Base-by-base conservation (phyloP, 2,888 invertebrate species). In the Machimus rusticus region DNA sequence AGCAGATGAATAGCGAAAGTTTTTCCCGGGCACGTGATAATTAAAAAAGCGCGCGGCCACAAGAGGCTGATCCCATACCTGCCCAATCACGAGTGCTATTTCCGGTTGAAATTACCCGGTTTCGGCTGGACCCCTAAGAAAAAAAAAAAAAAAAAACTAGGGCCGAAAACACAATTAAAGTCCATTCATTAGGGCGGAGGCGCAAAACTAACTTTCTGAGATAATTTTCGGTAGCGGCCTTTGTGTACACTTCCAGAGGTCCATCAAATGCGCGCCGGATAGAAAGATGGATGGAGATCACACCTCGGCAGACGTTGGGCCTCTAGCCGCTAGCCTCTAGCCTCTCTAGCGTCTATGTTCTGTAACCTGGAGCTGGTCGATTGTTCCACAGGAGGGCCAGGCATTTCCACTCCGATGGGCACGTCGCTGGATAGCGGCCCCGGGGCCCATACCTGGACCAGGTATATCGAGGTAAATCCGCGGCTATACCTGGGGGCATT, bases 101-200 rank as follows among this genome's bases (percentile, higher is more conserved):
- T 84, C 84, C 84, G 66, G 84, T 84, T 39, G 74, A 66, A 84
- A 66, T 39, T 84, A 28, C 55, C 55, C 57, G 79, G 51, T 79
- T 16, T n/a, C 16, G 28, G 46, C 14, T 46, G 43, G 43, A 43
- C 39, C 46, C n/a, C 12, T 12, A 66, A n/a, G n/a, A n/a, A n/a
- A n/a, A n/a, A n/a, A n/a, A n/a, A n/a, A n/a, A n/a, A n/a, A n/a
- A n/a, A 84, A 84, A 84, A 84, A 57, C 84, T 74, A 39, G 57
- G 34, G 82, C 82, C 82, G 57, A 39, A 82, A 82, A 82, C 84
- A 84, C 84, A 84, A 84, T 84, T 84, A 84, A 31, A 84, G 31
- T 55, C 74, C 86, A 86, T 86, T 86, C 86, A 86, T 86, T 76
- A 76, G 51, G 76, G 76, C 74, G 86, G 76, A 86, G 86, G 86